phyloP scores from a whole-genome alignment of 2,113 vertebrate species.

The Progne subis region DNA sequence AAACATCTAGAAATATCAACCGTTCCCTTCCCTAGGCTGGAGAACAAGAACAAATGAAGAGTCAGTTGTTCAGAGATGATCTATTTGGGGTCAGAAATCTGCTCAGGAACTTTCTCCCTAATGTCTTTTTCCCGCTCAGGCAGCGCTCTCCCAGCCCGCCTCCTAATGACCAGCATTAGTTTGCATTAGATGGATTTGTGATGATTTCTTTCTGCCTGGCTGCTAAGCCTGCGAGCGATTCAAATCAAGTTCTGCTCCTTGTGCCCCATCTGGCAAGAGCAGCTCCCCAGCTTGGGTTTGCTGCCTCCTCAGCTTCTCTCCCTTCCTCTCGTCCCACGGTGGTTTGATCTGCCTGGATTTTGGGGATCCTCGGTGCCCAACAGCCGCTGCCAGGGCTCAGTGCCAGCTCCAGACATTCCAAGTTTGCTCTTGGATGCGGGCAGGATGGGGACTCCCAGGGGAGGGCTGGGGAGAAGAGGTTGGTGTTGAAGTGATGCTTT shows the following conservation, averaged over 20 bases:
- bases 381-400: neutral
- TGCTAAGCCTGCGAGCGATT: slow-evolving; percentile 53
- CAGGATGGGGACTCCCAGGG: neutral
- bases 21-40: neutral
- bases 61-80: slow-evolving; percentile 1
- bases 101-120: slow-evolving; percentile 39
- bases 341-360: neutral
- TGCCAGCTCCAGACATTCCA: neutral
- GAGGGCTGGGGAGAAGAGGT: neutral
- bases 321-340: accelerated
- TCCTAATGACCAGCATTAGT: slow-evolving; percentile 64
- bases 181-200: slow-evolving; percentile 58
- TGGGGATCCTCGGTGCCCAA: neutral
- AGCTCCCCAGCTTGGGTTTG: neutral
- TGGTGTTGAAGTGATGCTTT: neutral
- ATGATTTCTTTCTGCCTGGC: slow-evolving; percentile 62
- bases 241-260: slow-evolving; percentile 17
- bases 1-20: neutral
- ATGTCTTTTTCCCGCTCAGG: neutral
- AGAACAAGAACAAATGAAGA: neutral
- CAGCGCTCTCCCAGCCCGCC: neutral
- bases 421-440: neutral
- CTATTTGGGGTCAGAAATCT: neutral
- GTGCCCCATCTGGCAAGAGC: slow-evolving; percentile 48
- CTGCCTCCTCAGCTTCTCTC: neutral